Base-by-base conservation (phyloP, 2,888 invertebrate species). In the Fabriciana adippe region DNA sequence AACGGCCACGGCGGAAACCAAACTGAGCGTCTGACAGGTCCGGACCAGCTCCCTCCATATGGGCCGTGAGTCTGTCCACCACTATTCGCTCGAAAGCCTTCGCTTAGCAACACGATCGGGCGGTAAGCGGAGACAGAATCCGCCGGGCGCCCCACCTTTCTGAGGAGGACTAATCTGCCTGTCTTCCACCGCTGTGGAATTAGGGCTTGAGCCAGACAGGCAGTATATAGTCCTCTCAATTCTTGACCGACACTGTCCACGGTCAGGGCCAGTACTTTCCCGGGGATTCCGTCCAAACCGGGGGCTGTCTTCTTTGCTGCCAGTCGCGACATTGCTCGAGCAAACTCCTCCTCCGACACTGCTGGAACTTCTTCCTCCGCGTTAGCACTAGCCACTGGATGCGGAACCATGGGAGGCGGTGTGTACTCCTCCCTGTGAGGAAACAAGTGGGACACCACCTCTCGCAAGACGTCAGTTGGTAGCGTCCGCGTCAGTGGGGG, bases 401-500 rank as follows among this genome's bases (percentile, higher is more conserved):
- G 45, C 35, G 35, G 8, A 4, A 16, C 47, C 47, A 47, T 21
- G 0, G 16, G 6, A 35, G 18, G 45, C 8, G 56, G 41, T 13
- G 35, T 4, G 16, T 13, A 45, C 1, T 41, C 35, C 35, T 31
- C 45, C 56, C 56, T n/a, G 6, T 56, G 61, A 45, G 63, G 64
- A n/a, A 64, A 64, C 6, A 64, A 16, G 3, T 35, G n/a, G 21
- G 35, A 55, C 15, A 63, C 14, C 3, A 63, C 56, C 6, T 13
- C 21, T 8, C 26, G 15, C 13, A 62, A 16, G 31, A 41, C 16
- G 8, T 56, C 41, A 3, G 62, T 53, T 15, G 31, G 54, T 16
- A 57, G 47, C 13, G 26, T 63, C 51, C n/a, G 21, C 15, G 53
- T 31, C 14, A 57, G n/a, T 6, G 68, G 63, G 6, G 53, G 57